Evolutionary conservation across 2,113 vertebrate species (phyloP).

Genomic region (Strix aluco): DNA sequence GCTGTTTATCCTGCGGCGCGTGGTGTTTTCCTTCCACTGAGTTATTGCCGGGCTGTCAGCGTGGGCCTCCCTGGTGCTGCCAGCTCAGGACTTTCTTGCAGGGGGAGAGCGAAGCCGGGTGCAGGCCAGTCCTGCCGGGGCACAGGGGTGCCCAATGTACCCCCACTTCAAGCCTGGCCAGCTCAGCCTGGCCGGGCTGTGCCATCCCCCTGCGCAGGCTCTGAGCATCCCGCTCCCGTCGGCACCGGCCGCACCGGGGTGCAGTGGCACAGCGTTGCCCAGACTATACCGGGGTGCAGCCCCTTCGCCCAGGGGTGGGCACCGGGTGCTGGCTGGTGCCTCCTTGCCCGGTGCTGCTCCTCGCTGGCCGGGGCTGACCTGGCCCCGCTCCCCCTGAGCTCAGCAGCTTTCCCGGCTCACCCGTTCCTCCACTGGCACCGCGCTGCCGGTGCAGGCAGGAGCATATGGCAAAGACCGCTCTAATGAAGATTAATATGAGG

Average conservation of each 20-base stretch:
- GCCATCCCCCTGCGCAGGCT: rapidly evolving
- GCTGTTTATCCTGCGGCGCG: neutral
- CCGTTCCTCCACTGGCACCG: neutral
- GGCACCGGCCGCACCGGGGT: neutral
- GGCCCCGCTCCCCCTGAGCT: neutral
- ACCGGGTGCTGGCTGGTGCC: neutral
- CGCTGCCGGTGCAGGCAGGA: neutral
- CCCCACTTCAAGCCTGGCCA: too few species aligned
- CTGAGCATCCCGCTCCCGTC: rapidly evolving
- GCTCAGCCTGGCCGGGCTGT: neutral
- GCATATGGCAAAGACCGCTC: neutral
- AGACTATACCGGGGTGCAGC: neutral
- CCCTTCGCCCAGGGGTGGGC: rapidly evolving
- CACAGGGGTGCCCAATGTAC: too few species aligned
- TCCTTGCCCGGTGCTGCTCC: neutral
- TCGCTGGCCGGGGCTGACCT: rapidly evolving
- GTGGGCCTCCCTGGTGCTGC: rapidly evolving
- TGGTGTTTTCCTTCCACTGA: neutral
- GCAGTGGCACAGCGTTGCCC: rapidly evolving
- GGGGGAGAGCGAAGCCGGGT: too few species aligned
- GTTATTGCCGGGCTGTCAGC: neutral
- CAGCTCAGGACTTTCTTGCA: rapidly evolving
- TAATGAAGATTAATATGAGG: slow-evolving; percentile 56
- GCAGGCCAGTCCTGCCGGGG: too few species aligned
- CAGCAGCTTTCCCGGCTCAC: slow-evolving; percentile 44